Percentiles rank a stretch among this genome's conserved stretches.
Conservation (phyloP, 2,888 invertebrate species). For the Nomada goodeniana region DNA sequence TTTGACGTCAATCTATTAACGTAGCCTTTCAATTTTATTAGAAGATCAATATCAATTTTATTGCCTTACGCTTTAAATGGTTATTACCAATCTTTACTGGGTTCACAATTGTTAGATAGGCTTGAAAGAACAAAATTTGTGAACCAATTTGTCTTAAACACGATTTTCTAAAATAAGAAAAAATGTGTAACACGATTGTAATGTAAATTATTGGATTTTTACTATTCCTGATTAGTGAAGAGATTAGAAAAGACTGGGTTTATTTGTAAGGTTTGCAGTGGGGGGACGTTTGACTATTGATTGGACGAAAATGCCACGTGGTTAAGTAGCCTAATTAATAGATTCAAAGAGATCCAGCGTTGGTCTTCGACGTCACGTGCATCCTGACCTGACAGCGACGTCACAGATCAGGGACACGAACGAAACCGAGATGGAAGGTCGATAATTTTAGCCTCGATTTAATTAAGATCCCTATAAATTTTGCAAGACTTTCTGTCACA, state of each 20-base stretch:
- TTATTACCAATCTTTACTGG: no score
- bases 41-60: no score
- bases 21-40: no score
- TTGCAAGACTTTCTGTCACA: conserved; percentile 70
- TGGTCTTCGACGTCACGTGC: conserved; percentile 78
- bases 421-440: conserved; percentile 78
- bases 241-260: not conserved
- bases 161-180: not conserved
- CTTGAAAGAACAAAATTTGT: no score
- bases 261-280: conserved; percentile 22
- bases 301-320: conserved; percentile 19
- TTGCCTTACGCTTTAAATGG: no score
- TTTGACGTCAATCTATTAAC: not conserved
- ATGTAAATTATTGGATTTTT: conserved; percentile 45
- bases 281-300: not conserved
- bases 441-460: conserved; percentile 81
- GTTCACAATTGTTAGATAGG: no score
- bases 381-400: conserved; percentile 73
- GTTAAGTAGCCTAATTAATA: conserved; percentile 49
- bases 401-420: conserved; percentile 77
- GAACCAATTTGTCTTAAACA: no score
- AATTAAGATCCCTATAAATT: conserved; percentile 81
- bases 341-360: conserved; percentile 51
- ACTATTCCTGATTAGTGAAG: conserved; percentile 21
- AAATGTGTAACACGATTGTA: not conserved